Percentiles rank a stretch among this genome's conserved stretches.
phyloP scores from a whole-genome alignment of 2,888 invertebrate genomes.

The Hybos culiciformis region DNA sequence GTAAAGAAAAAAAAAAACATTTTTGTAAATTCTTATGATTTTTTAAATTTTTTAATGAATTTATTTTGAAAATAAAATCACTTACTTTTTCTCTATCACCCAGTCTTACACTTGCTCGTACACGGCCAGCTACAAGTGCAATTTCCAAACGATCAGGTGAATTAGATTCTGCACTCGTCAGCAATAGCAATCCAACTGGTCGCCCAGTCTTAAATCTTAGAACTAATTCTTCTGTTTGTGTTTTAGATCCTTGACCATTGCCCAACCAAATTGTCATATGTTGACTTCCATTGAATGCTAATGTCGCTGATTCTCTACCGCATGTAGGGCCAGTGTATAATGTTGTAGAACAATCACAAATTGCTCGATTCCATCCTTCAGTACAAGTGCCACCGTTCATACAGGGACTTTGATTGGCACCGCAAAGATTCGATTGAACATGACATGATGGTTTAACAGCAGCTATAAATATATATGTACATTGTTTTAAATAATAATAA shows the following conservation, averaged over 20 bases:
- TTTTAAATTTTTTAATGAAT: neutral
- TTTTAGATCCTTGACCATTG: slow-evolving; percentile 53
- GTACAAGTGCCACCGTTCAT: slow-evolving; percentile 76
- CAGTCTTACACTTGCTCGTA: slow-evolving; percentile 66
- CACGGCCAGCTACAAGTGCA: slow-evolving; percentile 69
- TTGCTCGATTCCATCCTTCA: slow-evolving; percentile 91
- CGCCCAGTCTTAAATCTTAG: slow-evolving; percentile 73
- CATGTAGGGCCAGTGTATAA: slow-evolving; percentile 83
- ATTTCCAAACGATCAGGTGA: slow-evolving; percentile 75
- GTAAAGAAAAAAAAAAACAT: slow-evolving; percentile 9
- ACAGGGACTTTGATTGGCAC: slow-evolving; percentile 72
- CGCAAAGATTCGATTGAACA: slow-evolving; percentile 64
- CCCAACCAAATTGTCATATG: slow-evolving; percentile 63
- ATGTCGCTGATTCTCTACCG: slow-evolving; percentile 76
- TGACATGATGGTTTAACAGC: slow-evolving; percentile 83
- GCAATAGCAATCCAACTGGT: slow-evolving; percentile 61
- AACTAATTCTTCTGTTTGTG: slow-evolving; percentile 81
- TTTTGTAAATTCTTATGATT: neutral
- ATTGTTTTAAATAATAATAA: too few relatives aligned
- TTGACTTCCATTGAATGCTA: slow-evolving; percentile 80
- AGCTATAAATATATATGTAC: too few relatives aligned
- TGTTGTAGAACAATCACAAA: slow-evolving; percentile 86
- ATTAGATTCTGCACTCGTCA: slow-evolving; percentile 63
- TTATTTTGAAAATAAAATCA: slow-evolving; percentile 2
- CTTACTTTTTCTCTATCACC: slow-evolving; percentile 72